Percentiles rank a stretch among this genome's conserved stretches.
Evolutionary conservation across 1,140 invertebrate species (phyloP).

Genomic region (Acromyrmex charruanus): DNA sequence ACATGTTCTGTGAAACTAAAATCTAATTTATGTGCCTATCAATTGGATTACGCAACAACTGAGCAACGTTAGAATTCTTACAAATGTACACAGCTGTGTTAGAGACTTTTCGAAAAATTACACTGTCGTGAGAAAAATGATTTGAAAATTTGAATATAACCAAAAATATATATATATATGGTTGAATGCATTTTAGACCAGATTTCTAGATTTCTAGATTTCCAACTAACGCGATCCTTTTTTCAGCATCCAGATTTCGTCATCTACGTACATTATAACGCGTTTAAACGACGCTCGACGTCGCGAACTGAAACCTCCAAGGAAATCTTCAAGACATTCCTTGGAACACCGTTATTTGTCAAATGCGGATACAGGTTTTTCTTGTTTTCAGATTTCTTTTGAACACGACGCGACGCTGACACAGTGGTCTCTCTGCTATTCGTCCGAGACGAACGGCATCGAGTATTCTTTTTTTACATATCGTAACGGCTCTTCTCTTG

Average conservation of each 20-base stretch:
- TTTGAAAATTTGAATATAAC: no score
- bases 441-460: conserved; percentile 52
- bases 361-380: conserved; percentile 28
- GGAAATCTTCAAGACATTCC: conserved; percentile 57
- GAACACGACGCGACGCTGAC: conserved; percentile 12
- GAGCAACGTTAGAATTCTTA: background rate
- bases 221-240: no score
- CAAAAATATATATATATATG: no score
- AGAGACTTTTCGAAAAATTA: background rate
- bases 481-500: conserved; percentile 64
- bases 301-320: background rate
- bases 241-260: background rate
- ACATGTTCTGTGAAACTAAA: background rate
- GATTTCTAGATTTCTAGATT: no score
- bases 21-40: background rate
- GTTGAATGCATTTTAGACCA: no score
- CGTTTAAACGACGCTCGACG: conserved; percentile 6
- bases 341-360: conserved; percentile 55
- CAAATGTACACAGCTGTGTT: background rate
- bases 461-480: conserved; percentile 70
- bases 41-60: background rate
- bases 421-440: conserved; percentile 26
- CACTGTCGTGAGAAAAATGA: no score
- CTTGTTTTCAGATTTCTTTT: conserved; percentile 45
- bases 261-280: background rate